Conservation (phyloP, 2,888 invertebrate species). For the Drosophila hamatofila region DNA sequence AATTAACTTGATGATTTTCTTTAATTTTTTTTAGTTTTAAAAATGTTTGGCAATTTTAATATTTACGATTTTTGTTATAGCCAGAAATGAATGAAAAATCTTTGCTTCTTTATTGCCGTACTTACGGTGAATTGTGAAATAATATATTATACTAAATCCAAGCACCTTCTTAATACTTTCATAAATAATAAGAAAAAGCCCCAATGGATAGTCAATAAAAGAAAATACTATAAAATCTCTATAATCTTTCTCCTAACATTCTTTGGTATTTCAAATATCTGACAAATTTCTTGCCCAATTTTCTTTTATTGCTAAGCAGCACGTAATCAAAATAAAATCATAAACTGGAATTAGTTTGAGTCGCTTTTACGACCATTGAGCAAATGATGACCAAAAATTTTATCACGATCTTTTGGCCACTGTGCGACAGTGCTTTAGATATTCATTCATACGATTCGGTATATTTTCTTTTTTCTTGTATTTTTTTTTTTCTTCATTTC, state of each 20-base stretch:
- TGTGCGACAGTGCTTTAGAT: slow-evolving; percentile 51
- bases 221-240: background rate
- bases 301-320: slow-evolving; percentile 27
- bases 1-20: too few relatives aligned
- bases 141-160: background rate
- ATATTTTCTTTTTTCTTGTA: slow-evolving; percentile 3
- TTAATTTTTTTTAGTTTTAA: too few relatives aligned
- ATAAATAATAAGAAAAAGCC: background rate
- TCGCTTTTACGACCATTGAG: slow-evolving; percentile 23
- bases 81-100: too few relatives aligned
- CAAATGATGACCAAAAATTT: slow-evolving; percentile 10
- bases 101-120: too few relatives aligned
- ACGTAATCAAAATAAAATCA: slow-evolving; percentile 24
- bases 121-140: too few relatives aligned
- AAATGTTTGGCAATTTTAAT: too few relatives aligned
- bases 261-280: slow-evolving; percentile 7
- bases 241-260: background rate
- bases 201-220: background rate
- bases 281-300: slow-evolving; percentile 1
- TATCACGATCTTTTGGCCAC: slow-evolving; percentile 14
- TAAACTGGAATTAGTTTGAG: slow-evolving; percentile 46
- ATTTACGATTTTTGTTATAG: too few relatives aligned
- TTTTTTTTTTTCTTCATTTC: too few relatives aligned
- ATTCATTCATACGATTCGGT: slow-evolving; percentile 56
- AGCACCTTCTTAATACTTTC: background rate